A percentile compares a stretch with the other conserved stretches of the same genome.
These are phyloP conservation scores for Pollicipes pollicipes DNA, from an alignment of 1,140 invertebrate genomes.

Conservation along the genomic window DNA sequence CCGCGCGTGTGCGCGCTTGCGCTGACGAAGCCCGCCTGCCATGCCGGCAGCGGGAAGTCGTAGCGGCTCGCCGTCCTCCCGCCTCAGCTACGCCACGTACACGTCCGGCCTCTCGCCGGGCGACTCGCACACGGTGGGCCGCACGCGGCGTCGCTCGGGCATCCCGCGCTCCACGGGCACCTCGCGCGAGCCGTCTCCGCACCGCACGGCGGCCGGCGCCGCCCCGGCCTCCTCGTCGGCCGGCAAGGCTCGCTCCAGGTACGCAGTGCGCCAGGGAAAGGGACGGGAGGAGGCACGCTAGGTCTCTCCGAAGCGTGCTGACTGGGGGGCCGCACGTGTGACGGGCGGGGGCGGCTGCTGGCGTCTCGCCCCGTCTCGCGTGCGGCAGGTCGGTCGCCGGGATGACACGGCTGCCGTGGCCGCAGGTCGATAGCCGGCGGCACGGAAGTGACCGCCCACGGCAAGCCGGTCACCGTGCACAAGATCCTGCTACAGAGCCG, in stretches of 20 bases:
- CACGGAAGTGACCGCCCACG: constrained; percentile 3
- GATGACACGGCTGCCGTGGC: no score
- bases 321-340: no score
- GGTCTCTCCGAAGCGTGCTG: no score
- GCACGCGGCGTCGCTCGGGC: constrained; percentile 30
- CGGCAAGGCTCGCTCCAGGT: no score
- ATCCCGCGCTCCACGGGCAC: constrained; percentile 43
- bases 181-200: constrained; percentile 39
- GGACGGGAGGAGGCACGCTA: no score
- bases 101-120: constrained; percentile 23
- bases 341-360: no score
- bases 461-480: constrained; percentile 49
- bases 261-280: no score
- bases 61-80: constrained; percentile 69
- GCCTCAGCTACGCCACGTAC: constrained; percentile 49
- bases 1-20: no score
- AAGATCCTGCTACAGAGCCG: constrained; percentile 66
- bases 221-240: not conserved
- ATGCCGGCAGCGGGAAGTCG: constrained; percentile 61
- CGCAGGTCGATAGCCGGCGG: not conserved
- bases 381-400: no score
- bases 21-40: no score
- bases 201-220: constrained; percentile 14
- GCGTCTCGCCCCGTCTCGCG: no score
- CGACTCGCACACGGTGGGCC: constrained; percentile 19